Evolutionary conservation across 1,140 invertebrate species (phyloP), one percentile per base, ranked within the genome.

Genomic region (Cotesia glomerata): DNA sequence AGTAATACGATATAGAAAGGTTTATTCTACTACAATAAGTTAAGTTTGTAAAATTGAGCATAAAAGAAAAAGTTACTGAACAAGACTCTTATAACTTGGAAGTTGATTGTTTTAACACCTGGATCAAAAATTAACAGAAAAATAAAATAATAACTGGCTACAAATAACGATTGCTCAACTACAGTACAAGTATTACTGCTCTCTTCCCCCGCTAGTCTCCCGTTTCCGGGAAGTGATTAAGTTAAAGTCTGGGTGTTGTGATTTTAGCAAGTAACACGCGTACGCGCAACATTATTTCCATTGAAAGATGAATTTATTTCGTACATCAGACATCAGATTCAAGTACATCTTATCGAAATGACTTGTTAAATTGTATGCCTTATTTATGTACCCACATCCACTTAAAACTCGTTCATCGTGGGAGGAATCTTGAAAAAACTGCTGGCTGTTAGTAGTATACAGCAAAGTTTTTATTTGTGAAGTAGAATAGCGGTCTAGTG

Each of bases 151-250:
- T 34, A n/a, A 18, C 11, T 68, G 32, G 56, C 51, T 34, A 66
- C 51, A 65, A 36, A 61, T 35, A 59, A 35, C 16, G 8, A 32
- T 32, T 32, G 16, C 52, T 66, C 5, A n/a, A n/a, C 16, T 26
- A 18, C 45, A 51, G 34, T 34, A 18, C 16, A 5, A 4, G 32
- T 56, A 26, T 2, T 26, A 51, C 52, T 14, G 34, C 59, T 63
- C 9, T 56, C 34, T 71, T 56, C 11, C 52, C 56, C 39, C 39
- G 39, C 39, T 75, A 72, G 72, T 74, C 72, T 52, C 73, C 13
- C 65, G 65, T 74, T 76, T 81, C 72, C 79, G 81, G 81, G 78
- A 84, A 81, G 77, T 75, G 74, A 76, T 76, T 76, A 76, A 76
- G 72, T 64, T 61, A 54, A 26, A 35, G 59, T 69, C 14, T 11